Conservation (phyloP, 2,888 invertebrate species). For the Meteorus colon region DNA sequence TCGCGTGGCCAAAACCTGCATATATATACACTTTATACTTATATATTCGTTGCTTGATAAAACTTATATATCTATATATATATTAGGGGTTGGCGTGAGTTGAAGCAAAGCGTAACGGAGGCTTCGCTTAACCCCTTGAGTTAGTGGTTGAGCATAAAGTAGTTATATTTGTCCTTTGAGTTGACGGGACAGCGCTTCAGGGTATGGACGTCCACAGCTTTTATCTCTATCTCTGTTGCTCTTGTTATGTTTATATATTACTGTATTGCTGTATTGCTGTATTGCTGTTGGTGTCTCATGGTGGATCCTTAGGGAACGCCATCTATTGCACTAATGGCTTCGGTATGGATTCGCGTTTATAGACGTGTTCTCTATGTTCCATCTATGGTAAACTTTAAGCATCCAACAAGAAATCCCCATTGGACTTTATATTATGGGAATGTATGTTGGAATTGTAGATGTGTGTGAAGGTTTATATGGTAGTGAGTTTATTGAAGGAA, state of each 20-base stretch:
- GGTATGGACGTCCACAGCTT: conserved; percentile 32
- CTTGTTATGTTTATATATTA: neutral
- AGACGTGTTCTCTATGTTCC: neutral
- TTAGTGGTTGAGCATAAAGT: conserved; percentile 71
- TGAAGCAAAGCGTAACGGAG: conserved; percentile 62
- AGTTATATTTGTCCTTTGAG: conserved; percentile 74
- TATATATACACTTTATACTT: conserved; percentile 21
- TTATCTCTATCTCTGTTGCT: conserved; percentile 10
- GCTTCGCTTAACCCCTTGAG: conserved; percentile 72
- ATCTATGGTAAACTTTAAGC: conserved; percentile 3
- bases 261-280: neutral
- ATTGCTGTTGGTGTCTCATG: neutral
- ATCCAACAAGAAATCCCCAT: neutral
- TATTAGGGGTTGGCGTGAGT: conserved; percentile 40
- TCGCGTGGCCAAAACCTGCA: conserved; percentile 30
- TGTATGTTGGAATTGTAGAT: too few species aligned
- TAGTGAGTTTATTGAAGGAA: too few species aligned
- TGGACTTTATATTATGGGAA: neutral
- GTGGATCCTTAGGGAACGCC: conserved; percentile 66
- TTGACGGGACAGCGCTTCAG: conserved; percentile 55
- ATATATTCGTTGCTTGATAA: neutral
- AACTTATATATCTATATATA: conserved; percentile 1
- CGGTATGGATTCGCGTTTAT: conserved; percentile 39
- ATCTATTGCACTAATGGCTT: conserved; percentile 66
- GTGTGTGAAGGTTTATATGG: too few species aligned